These are phyloP conservation scores for Coranthus polyacanthus DNA, from an alignment of 2,797 vertebrate genomes.

Conservation along the genomic window DNA sequence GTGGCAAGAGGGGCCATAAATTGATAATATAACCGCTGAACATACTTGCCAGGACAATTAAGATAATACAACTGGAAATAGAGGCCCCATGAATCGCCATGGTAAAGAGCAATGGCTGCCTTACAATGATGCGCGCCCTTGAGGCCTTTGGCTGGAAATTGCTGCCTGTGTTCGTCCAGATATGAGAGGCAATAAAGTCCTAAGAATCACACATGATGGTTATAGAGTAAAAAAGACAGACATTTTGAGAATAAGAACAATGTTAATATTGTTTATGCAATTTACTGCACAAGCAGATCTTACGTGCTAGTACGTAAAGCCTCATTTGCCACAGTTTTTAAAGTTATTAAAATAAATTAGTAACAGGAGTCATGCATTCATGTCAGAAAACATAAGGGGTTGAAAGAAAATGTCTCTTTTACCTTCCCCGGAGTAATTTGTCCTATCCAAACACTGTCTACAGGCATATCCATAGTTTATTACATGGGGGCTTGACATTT, in stretches of 20 bases:
- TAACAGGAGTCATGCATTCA: not conserved
- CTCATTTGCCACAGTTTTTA: not conserved
- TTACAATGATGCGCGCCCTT: slow-evolving; percentile 72
- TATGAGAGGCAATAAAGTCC: slow-evolving; percentile 59
- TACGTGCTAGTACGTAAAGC: not conserved
- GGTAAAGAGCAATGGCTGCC: slow-evolving; percentile 76
- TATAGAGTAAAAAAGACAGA: slow-evolving; percentile 22
- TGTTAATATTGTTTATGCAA: slow-evolving; percentile 24
- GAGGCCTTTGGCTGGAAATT: slow-evolving; percentile 68
- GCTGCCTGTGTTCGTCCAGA: slow-evolving; percentile 44
- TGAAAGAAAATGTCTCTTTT: slow-evolving; percentile 36
- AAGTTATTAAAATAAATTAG: slow-evolving; percentile 19
- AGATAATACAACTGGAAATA: slow-evolving; percentile 87
- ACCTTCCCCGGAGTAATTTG: slow-evolving; percentile 37
- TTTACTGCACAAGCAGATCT: slow-evolving; percentile 18
- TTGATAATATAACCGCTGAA: slow-evolving; percentile 87
- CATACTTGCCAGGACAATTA: slow-evolving; percentile 89
- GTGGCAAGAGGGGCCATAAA: slow-evolving; percentile 87
- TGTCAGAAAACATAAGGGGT: slow-evolving; percentile 7
- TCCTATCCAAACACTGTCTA: slow-evolving; percentile 60
- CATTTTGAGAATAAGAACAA: slow-evolving; percentile 23
- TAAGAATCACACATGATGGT: slow-evolving; percentile 50
- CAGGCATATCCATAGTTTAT: slow-evolving; percentile 51
- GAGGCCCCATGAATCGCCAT: slow-evolving; percentile 78
- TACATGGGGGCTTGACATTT: slow-evolving; percentile 71